Base-by-base conservation (phyloP, 2,113 vertebrate genomes). In the Entelurus aequoreus region DNA sequence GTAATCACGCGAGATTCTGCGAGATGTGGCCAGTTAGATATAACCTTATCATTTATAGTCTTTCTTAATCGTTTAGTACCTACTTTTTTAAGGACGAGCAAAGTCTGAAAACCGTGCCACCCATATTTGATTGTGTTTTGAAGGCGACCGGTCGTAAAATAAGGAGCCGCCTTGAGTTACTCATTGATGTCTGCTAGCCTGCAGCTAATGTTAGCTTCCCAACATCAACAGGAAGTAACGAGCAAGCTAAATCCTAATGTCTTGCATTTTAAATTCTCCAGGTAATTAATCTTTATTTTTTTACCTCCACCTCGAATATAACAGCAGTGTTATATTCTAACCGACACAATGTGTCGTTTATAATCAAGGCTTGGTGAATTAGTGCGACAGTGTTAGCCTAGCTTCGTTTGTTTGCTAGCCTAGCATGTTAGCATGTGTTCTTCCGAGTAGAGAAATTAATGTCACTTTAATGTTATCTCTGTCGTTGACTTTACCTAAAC, bases 151-250 rank as follows among this genome's bases (percentile, higher is more conserved):
- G 38, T 21, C 12, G 44, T 57, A 21, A 46, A 44, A 57, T 10
- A 16, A 12, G 38, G 5, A 48, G 46, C 9, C 10, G 59, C 8
- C 38, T 11, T 28, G 56, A 60, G 36, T 61, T 40, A 52, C 2
- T 59, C 6, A 21, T 54, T 44, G 12, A 73, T 68, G 76, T 40
- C 19, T 44, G 66, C 48, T 73, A 76, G 67, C 73, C 12, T 65
- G 54, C 73, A 69, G 84, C 79, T 80, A 78, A 71, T 59, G 61
- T 63, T 72, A 81, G 72, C 76, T 70, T 54, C 60, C 11, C 75
- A 66, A 85, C 66, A 72, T 73, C 81, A 85, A 84, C 81, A 84
- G 86, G 84, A 88, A 88, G 84, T 75, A 66, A 49, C 60, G 1
- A 44, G 54, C 68, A 42, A 46, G 13, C 52, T 64, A 60, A 47